phyloP scores from a whole-genome alignment of 2,888 invertebrate species.

The Mythimna pallens region DNA sequence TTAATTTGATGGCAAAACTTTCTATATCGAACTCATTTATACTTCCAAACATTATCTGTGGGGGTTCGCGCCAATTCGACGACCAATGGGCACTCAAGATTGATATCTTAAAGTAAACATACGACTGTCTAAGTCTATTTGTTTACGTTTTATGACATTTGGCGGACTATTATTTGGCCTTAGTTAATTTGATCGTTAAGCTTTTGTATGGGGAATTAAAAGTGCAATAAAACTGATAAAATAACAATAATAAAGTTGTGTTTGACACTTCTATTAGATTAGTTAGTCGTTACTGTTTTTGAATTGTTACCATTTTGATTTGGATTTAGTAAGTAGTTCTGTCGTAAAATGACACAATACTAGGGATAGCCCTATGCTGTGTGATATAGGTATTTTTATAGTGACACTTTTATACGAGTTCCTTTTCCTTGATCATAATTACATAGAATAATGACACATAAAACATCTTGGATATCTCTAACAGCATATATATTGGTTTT shows the following conservation, averaged over 20 bases:
- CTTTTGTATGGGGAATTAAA: conserved; percentile 55
- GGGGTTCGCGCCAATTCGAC: conserved; percentile 77
- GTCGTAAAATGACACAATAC: not conserved
- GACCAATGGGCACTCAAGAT: conserved; percentile 75
- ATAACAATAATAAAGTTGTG: conserved; percentile 49
- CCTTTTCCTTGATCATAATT: too few species aligned
- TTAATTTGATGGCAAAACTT: conserved; percentile 89
- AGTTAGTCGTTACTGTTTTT: conserved; percentile 9
- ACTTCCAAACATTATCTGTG: conserved; percentile 76
- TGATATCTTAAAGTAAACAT: conserved; percentile 72
- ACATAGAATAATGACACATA: too few species aligned
- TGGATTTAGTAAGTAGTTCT: not conserved
- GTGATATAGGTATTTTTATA: not conserved
- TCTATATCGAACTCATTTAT: conserved; percentile 86
- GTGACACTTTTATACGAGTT: not conserved
- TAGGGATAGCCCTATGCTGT: not conserved
- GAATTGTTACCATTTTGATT: not conserved
- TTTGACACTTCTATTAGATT: conserved; percentile 54
- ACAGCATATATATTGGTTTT: too few species aligned
- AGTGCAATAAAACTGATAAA: conserved; percentile 60
- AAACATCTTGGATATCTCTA: too few species aligned
- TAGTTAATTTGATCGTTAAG: conserved; percentile 70
- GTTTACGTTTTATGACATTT: conserved; percentile 70
- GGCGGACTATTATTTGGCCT: conserved; percentile 58
- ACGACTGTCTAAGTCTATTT: conserved; percentile 53